These are phyloP conservation scores for Tetranychus cinnabarinus DNA, from an alignment of 1,140 invertebrate species.

Conservation along the genomic window DNA sequence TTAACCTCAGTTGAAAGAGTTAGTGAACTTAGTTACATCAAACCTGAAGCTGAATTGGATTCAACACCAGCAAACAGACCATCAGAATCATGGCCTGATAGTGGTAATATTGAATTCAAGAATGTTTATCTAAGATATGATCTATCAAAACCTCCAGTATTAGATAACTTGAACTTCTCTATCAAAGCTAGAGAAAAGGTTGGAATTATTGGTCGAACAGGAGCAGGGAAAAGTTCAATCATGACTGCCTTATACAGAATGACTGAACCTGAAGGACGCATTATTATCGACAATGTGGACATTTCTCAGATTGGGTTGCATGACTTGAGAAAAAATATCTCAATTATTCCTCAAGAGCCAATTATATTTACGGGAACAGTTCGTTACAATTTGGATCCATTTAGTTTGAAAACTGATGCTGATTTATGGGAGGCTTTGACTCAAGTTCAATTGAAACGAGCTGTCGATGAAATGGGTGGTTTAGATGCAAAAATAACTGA, in stretches of 20 bases:
- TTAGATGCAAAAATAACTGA: constrained; percentile 42
- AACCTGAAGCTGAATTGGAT: constrained; percentile 12
- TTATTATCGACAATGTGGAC: constrained; percentile 24
- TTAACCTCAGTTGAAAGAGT: constrained; percentile 49
- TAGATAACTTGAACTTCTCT: constrained; percentile 34
- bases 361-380: constrained; percentile 59
- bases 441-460: constrained; percentile 44
- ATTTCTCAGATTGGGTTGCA: constrained; percentile 25
- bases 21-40: constrained; percentile 30
- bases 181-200: constrained; percentile 20
- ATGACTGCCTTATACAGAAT: constrained; percentile 24
- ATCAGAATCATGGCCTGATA: constrained; percentile 31
- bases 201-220: constrained; percentile 25
- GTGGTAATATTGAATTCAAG: constrained; percentile 41
- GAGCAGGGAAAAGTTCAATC: constrained; percentile 21
- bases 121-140: constrained; percentile 39
- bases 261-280: constrained; percentile 16
- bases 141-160: constrained; percentile 25
- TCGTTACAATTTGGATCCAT: constrained; percentile 66
- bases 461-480: constrained; percentile 35
- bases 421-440: constrained; percentile 46
- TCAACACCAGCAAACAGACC: not conserved
- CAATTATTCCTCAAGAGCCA: constrained; percentile 36
- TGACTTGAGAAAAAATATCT: constrained; percentile 24
- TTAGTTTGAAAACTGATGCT: constrained; percentile 40